Percentiles rank a stretch among this genome's conserved stretches.
phyloP scores from a whole-genome alignment of 2,797 vertebrate genomes.

The Muraenolepis orangiensis region DNA sequence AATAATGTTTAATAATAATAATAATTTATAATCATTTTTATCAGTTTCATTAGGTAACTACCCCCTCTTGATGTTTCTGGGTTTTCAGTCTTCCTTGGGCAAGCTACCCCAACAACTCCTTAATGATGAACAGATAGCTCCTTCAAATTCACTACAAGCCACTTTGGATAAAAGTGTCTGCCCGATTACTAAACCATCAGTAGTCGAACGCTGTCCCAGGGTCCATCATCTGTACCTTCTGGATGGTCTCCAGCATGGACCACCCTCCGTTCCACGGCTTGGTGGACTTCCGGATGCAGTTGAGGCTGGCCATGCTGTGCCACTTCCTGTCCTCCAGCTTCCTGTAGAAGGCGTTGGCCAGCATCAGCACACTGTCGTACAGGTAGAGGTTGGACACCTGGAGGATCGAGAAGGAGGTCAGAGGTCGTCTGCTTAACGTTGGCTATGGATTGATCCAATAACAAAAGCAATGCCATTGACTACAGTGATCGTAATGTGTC shows the following conservation, averaged over 20 bases:
- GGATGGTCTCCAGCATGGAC: slow-evolving; percentile 98
- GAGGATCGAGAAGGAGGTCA: neutral
- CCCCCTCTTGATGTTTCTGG: neutral
- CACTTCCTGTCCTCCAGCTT: slow-evolving; percentile 98
- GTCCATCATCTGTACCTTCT: slow-evolving; percentile 81
- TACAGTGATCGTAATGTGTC: too few relatives aligned
- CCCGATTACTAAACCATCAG: too few relatives aligned
- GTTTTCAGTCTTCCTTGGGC: neutral
- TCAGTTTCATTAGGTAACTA: too few relatives aligned
- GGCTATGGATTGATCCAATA: neutral
- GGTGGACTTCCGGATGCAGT: slow-evolving; percentile 98
- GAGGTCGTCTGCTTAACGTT: neutral
- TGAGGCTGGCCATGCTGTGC: slow-evolving; percentile 99
- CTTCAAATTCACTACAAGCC: neutral
- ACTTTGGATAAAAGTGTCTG: too few relatives aligned
- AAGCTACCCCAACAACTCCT: neutral
- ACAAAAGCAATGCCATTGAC: too few relatives aligned
- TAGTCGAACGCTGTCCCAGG: neutral
- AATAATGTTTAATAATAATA: too few relatives aligned
- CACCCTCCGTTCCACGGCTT: slow-evolving; percentile 98
- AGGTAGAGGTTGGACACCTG: slow-evolving; percentile 98
- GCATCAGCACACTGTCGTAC: slow-evolving; percentile 97
- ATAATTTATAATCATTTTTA: too few relatives aligned
- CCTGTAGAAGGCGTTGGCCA: slow-evolving; percentile 98
- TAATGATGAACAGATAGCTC: neutral